Evolutionary conservation across 2,888 invertebrate species (phyloP).

Genomic region (Cephus sareptanus): DNA sequence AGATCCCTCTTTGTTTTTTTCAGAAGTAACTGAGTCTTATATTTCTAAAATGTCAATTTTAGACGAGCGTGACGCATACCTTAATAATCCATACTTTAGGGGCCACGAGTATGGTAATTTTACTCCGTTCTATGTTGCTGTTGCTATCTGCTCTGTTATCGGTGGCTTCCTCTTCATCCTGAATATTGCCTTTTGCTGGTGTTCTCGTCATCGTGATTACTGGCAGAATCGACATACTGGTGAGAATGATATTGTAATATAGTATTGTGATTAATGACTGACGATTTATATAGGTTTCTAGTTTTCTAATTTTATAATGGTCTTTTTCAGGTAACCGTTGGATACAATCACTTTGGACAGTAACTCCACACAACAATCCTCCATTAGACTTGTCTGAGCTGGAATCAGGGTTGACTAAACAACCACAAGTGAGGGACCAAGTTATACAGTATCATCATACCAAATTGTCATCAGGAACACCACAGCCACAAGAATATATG

Average conservation of each 20-base stretch:
- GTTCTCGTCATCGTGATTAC: constrained; percentile 82
- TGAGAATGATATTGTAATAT: constrained; percentile 53
- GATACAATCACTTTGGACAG: constrained; percentile 86
- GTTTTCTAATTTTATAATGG: background rate
- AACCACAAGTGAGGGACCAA: constrained; percentile 48
- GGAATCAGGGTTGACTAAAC: constrained; percentile 67
- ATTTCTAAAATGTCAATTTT: constrained; percentile 72
- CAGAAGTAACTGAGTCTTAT: constrained; percentile 53
- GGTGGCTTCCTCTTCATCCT: constrained; percentile 77
- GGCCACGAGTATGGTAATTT: constrained; percentile 77
- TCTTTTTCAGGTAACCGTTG: constrained; percentile 79
- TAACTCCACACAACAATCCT: constrained; percentile 85
- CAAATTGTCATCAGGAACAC: constrained; percentile 48
- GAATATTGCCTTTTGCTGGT: constrained; percentile 84
- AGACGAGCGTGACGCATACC: constrained; percentile 72
- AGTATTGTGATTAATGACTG: background rate
- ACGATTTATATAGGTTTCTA: constrained; percentile 5
- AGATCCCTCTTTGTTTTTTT: constrained; percentile 48
- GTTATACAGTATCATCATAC: constrained; percentile 54
- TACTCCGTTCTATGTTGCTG: constrained; percentile 85
- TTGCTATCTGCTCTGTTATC: constrained; percentile 81
- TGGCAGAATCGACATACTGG: constrained; percentile 88
- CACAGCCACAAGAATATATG: constrained; percentile 66
- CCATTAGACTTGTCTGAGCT: constrained; percentile 84
- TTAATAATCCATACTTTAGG: constrained; percentile 73